Conservation (phyloP, 2,797 vertebrate species). For the Enoplosus armatus region DNA sequence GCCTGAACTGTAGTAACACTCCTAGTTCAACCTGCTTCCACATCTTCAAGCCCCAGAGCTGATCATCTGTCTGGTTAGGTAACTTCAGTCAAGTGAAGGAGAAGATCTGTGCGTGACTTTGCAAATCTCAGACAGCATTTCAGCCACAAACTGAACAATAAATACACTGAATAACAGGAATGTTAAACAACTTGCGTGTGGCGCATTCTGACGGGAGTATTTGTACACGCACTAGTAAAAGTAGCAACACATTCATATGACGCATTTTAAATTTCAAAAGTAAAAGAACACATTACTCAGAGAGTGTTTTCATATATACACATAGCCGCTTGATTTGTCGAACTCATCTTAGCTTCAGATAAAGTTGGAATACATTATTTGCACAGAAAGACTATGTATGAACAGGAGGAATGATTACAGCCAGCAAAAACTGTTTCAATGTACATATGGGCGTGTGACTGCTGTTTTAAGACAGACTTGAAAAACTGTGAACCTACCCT, state of each 20-base stretch:
- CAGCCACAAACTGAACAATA: not conserved
- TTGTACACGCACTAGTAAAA: not conserved
- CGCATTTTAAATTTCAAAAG: not conserved
- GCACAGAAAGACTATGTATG: too few relatives aligned
- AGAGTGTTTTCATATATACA: too few relatives aligned
- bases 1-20: constrained; percentile 6
- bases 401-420: too few relatives aligned
- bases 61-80: constrained; percentile 45
- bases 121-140: not conserved
- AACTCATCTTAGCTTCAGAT: too few relatives aligned
- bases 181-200: not conserved
- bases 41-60: constrained; percentile 10
- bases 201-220: not conserved
- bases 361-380: too few relatives aligned
- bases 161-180: not conserved
- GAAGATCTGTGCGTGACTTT: constrained; percentile 11
- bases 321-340: too few relatives aligned
- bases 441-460: too few relatives aligned
- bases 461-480: too few relatives aligned
- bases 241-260: not conserved
- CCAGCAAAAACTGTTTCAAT: too few relatives aligned
- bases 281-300: not conserved
- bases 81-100: constrained; percentile 23
- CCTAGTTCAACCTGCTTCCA: constrained; percentile 33
- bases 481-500: too few relatives aligned